Percentiles rank a stretch among this genome's conserved stretches.
These are phyloP conservation scores for Odontamblyopus rebecca DNA, from an alignment of 2,797 vertebrate species.

Conservation along the genomic window DNA sequence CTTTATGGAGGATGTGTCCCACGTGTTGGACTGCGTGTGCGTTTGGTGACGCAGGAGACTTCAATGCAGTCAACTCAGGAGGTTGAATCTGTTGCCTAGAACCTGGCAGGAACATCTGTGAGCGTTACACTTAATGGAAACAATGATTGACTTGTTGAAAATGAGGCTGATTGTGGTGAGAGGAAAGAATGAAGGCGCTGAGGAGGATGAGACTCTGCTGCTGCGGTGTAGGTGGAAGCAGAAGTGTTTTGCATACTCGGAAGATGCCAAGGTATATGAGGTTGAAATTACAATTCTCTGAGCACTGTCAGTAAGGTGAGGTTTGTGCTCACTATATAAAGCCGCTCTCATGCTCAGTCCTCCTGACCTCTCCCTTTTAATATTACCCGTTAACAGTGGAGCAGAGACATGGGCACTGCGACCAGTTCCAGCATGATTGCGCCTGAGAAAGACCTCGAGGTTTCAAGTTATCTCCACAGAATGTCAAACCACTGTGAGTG, in stretches of 20 bases:
- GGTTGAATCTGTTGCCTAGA: not conserved
- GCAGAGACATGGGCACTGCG: too few species aligned
- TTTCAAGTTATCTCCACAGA: too few species aligned
- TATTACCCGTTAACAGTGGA: too few species aligned
- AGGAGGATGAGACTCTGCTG: not conserved
- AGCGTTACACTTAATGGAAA: not conserved
- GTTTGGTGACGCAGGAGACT: constrained; percentile 16
- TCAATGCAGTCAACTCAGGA: not conserved
- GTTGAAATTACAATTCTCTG: too few species aligned
- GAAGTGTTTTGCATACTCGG: not conserved
- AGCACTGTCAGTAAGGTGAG: too few species aligned
- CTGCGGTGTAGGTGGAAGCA: not conserved
- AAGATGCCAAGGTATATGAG: not conserved
- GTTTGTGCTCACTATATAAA: too few species aligned
- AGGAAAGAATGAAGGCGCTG: not conserved
- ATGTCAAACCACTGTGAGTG: too few species aligned
- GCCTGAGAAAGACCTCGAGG: too few species aligned
- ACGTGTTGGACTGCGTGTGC: constrained; percentile 26
- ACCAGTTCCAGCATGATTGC: too few species aligned
- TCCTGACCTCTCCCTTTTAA: too few species aligned
- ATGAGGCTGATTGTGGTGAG: not conserved
- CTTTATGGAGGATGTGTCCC: constrained; percentile 49
- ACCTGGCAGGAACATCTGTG: not conserved
- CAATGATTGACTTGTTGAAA: not conserved
- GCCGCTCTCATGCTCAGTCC: too few species aligned